A percentile compares a stretch with the other conserved stretches of the same genome.
These are phyloP conservation scores for Oryctes rhinoceros DNA, from an alignment of 1,140 invertebrate genomes.

Conservation along the genomic window DNA sequence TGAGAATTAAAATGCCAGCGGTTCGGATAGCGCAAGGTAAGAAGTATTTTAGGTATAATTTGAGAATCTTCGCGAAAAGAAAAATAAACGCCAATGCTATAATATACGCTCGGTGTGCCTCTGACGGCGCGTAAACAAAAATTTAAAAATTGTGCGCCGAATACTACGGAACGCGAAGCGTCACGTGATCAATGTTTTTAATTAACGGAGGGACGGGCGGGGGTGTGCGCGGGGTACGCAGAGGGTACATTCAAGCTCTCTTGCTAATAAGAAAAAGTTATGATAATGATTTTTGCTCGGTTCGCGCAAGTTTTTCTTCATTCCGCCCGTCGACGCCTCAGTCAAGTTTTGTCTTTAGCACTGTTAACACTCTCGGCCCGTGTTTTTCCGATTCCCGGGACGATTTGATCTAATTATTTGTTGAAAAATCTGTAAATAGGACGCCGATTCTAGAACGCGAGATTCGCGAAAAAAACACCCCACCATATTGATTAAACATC, in stretches of 20 bases:
- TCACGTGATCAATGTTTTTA: conserved; percentile 55
- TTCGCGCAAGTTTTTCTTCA: conserved; percentile 55
- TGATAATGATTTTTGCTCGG: conserved; percentile 57
- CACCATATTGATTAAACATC: no score
- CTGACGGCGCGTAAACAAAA: conserved; percentile 16
- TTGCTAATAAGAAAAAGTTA: conserved; percentile 57
- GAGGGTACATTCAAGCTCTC: conserved; percentile 49
- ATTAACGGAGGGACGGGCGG: conserved; percentile 49
- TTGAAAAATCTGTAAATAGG: not conserved
- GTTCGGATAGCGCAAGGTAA: conserved; percentile 93
- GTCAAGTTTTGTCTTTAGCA: conserved; percentile 39
- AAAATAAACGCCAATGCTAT: not conserved
- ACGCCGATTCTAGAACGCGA: not conserved
- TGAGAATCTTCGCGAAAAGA: not conserved
- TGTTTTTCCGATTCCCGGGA: not conserved
- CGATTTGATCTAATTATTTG: not conserved
- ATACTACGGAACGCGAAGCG: not conserved
- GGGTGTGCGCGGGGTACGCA: conserved; percentile 44
- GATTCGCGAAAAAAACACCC: no score
- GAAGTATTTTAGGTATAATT: conserved; percentile 42
- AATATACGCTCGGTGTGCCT: not conserved
- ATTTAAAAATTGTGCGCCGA: conserved; percentile 49
- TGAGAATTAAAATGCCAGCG: conserved; percentile 96
- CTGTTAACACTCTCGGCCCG: conserved; percentile 26
- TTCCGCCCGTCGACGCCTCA: conserved; percentile 23